A percentile compares a stretch with the other conserved stretches of the same genome.
These are phyloP conservation scores for Criorhina ranunculi DNA, from an alignment of 2,888 invertebrate genomes.

Conservation along the genomic window DNA sequence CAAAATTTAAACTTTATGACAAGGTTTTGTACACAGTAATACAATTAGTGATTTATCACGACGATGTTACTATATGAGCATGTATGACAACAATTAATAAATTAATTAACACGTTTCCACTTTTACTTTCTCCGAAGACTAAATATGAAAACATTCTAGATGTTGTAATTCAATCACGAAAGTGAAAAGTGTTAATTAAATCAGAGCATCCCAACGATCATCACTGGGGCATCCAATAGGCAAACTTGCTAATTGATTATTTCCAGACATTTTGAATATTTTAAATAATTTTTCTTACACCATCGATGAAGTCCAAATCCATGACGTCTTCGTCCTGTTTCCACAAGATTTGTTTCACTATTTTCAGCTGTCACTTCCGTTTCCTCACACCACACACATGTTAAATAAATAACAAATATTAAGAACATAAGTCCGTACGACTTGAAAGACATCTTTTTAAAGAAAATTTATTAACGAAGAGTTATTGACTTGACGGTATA, in stretches of 20 bases:
- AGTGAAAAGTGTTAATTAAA: conserved; percentile 65
- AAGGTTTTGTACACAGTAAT: too few species aligned
- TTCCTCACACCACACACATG: conserved; percentile 55
- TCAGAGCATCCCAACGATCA: neutral
- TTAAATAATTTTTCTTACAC: conserved; percentile 55
- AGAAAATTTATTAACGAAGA: neutral
- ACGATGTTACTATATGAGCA: neutral
- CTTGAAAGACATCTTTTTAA: conserved; percentile 56
- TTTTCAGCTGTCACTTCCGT: conserved; percentile 38
- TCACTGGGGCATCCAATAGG: neutral
- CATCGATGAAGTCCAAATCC: conserved; percentile 64
- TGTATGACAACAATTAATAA: neutral
- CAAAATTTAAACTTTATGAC: too few species aligned
- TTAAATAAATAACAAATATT: conserved; percentile 42
- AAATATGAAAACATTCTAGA: conserved; percentile 29
- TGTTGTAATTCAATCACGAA: conserved; percentile 35
- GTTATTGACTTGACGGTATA: neutral
- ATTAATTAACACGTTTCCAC: conserved; percentile 16
- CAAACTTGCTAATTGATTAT: conserved; percentile 32
- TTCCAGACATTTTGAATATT: neutral
- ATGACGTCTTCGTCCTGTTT: conserved; percentile 61
- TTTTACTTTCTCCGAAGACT: conserved; percentile 42
- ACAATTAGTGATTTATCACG: too few species aligned
- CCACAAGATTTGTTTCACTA: conserved; percentile 35
- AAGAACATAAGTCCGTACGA: conserved; percentile 26